These are phyloP conservation scores for Papilio demoleus DNA, from an alignment of 2,888 invertebrate species.

Conservation along the genomic window DNA sequence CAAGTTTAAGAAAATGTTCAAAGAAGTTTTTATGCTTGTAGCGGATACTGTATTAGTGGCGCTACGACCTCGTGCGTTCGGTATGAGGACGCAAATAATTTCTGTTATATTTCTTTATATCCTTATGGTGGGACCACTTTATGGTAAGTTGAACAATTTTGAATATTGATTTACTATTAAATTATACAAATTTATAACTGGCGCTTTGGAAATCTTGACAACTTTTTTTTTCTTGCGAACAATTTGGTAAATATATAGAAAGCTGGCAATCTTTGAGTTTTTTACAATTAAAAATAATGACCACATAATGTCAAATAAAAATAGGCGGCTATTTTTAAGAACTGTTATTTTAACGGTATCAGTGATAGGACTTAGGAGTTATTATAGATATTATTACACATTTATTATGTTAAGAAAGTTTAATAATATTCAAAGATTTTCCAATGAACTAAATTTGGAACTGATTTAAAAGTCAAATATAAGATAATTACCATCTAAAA, in stretches of 20 bases:
- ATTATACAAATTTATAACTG: background rate
- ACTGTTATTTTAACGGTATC: slow-evolving; percentile 6
- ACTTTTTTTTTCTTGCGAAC: background rate
- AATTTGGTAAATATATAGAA: too few relatives aligned
- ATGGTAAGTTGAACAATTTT: slow-evolving; percentile 65
- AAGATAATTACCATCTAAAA: slow-evolving; percentile 19
- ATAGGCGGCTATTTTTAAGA: background rate
- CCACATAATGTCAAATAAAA: background rate
- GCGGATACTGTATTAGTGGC: slow-evolving; percentile 73
- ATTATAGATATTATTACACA: background rate
- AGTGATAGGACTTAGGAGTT: background rate
- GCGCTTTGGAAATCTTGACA: background rate
- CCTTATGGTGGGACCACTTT: slow-evolving; percentile 78
- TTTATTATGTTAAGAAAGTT: slow-evolving; percentile 1
- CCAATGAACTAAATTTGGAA: slow-evolving; percentile 5
- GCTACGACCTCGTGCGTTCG: slow-evolving; percentile 61
- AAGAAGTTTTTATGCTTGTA: slow-evolving; percentile 67
- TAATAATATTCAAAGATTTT: slow-evolving; percentile 8
- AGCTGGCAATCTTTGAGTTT: too few relatives aligned
- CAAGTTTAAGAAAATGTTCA: slow-evolving; percentile 51
- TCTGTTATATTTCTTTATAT: slow-evolving; percentile 70
- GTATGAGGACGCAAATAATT: slow-evolving; percentile 69
- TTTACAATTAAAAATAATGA: background rate
- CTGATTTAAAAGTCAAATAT: background rate
- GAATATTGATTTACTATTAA: background rate